Conservation (phyloP, 2,888 invertebrate species). For the Nomada ruficornis region DNA sequence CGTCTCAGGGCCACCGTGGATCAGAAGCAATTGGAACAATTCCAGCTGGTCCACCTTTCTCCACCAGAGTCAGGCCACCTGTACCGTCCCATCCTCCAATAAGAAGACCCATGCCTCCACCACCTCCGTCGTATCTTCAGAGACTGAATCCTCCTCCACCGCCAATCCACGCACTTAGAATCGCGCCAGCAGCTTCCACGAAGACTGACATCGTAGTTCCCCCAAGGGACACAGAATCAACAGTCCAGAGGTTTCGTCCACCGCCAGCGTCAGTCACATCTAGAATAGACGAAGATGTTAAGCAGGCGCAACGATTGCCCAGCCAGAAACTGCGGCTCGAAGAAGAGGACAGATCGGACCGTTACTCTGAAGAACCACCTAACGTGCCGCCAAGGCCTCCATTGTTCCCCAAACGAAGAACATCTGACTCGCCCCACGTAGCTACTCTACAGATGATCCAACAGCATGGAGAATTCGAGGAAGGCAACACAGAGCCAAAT, state of each 20-base stretch:
- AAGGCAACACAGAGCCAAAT: slow-evolving; percentile 55
- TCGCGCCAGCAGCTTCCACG: slow-evolving; percentile 50
- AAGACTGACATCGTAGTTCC: slow-evolving; percentile 56
- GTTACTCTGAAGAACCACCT: slow-evolving; percentile 80
- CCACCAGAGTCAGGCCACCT: slow-evolving; percentile 73
- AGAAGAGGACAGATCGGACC: slow-evolving; percentile 77
- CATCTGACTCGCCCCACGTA: slow-evolving; percentile 85
- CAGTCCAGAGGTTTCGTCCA: slow-evolving; percentile 71
- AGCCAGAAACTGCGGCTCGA: slow-evolving; percentile 72
- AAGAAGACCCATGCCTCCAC: slow-evolving; percentile 74
- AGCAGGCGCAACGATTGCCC: slow-evolving; percentile 37
- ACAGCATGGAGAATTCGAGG: slow-evolving; percentile 78
- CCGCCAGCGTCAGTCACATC: slow-evolving; percentile 44
- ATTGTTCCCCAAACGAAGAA: slow-evolving; percentile 83
- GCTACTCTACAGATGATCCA: slow-evolving; percentile 90
- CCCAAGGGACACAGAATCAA: slow-evolving; percentile 59
- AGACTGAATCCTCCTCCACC: slow-evolving; percentile 85
- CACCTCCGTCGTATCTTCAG: slow-evolving; percentile 83
- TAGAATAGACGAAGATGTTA: slow-evolving; percentile 57
- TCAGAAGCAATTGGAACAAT: slow-evolving; percentile 79
- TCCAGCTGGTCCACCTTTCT: slow-evolving; percentile 69
- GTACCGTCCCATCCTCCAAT: slow-evolving; percentile 74
- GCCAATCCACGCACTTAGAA: slow-evolving; percentile 75
- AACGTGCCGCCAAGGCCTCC: slow-evolving; percentile 84
- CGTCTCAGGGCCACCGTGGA: slow-evolving; percentile 84